Evolutionary conservation across 2,888 invertebrate species (phyloP), one percentile per base, ranked within the genome.

Genomic region (Acronicta alni): DNA sequence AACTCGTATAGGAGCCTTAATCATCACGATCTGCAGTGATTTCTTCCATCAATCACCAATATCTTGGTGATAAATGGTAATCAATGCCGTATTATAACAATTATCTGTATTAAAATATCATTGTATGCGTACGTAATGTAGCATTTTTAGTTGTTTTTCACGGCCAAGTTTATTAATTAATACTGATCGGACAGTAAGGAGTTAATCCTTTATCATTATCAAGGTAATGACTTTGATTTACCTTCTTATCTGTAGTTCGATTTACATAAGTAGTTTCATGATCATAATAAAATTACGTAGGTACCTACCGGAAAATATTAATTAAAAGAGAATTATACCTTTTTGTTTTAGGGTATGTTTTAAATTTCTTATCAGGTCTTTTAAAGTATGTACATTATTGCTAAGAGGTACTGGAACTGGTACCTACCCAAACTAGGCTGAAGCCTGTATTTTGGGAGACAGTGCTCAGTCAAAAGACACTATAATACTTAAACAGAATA

Each of bases 1-100:
- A 63, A 47, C 49, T 35, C 26, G 44, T 72, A 71, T 66, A 67
- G 73, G 59, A 59, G 56, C 58, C 57, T 38, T 68, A 71, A 77
- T 77, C 68, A 41, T n/a, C 1, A 43, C 54, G 61, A 84, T 81
- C 77, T 72, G 61, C 77, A 78, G 64, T 82, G 84, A 84, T 84
- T 82, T 81, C 17, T 42, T 44, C 57, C 51, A 77, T 75, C 72
- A 77, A 73, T 68, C 72, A 72, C 38, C 55, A 55, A 57, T 68
- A 69, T 61, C 67, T 44, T 37, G 17, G n/a, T 9, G 77, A 77
- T 72, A 67, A 71, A 46, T 20, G 15, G 9, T 67, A 65, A 78
- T 77, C 59, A 57, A 18, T 62, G 45, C 47, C 47, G 67, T 18
- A 73, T 76, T 71, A 62, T 51, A 44, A 45, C n/a, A 48, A 14